Evolutionary conservation across 2,797 vertebrate genomes (phyloP).

Genomic region (Helicolenus hilgendorfi): DNA sequence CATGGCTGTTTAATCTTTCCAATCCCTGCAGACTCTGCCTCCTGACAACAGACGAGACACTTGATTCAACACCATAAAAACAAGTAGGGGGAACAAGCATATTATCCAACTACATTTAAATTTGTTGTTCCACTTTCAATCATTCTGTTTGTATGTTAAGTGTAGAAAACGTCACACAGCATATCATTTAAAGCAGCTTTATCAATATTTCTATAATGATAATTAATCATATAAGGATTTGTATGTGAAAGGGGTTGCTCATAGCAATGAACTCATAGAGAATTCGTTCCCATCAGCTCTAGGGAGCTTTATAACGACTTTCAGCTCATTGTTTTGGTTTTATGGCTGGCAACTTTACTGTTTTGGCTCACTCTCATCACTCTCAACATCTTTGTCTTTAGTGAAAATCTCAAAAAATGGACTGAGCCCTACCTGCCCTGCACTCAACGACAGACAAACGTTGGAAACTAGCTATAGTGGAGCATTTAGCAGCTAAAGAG

Average conservation of each 20-base stretch:
- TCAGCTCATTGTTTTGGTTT: not conserved
- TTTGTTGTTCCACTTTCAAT: not conserved
- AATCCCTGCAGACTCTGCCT: slow-evolving; percentile 56
- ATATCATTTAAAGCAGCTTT: not conserved
- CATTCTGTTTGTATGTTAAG: not conserved
- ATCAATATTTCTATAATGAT: not conserved
- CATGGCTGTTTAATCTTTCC: slow-evolving; percentile 71
- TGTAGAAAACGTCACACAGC: not conserved
- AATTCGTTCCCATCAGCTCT: not conserved
- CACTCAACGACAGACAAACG: not conserved
- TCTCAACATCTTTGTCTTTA: not conserved
- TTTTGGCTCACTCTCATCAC: not conserved
- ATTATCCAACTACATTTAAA: not conserved
- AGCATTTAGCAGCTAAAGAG: not conserved
- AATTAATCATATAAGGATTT: not conserved
- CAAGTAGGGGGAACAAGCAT: not conserved
- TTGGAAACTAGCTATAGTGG: not conserved
- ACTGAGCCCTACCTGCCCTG: fast-evolving
- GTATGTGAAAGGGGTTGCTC: not conserved
- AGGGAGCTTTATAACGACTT: no score
- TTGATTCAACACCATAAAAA: not conserved
- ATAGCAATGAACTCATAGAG: not conserved
- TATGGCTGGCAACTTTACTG: not conserved
- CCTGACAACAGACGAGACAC: slow-evolving; percentile 33
- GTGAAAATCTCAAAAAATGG: not conserved